Evolutionary conservation across 2,888 invertebrate genomes (phyloP), one percentile per base, ranked within the genome.

Genomic region (Aphelenchoides bicaudatus): DNA sequence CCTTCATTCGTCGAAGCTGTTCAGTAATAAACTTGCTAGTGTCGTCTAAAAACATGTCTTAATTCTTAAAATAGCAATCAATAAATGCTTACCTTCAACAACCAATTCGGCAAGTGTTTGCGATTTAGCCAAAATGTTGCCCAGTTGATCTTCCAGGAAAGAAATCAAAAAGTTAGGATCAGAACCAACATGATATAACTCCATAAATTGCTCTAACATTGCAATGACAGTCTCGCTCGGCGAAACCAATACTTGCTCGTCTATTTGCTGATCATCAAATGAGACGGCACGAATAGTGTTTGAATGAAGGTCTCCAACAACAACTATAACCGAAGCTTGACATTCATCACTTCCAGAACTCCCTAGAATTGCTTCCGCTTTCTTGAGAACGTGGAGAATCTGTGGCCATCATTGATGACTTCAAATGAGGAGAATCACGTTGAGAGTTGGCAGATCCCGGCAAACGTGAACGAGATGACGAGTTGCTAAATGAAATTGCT

Each of bases 211-310:
- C 39, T 75, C 75, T 50, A 75, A 51, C 73, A 75, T 74, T 3
- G 65, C 63, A 2, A 72, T 66, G 21, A 75, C 63, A 0, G 69
- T 65, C 37, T 75, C 75, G 4, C 70, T 67, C 2, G 75, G 75
- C 13, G 67, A 65, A 6, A 62, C 61, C n/a, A 71, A 59, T 29
- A 30, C 29, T 27, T 21, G 38, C 29, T 66, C 68, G 21, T 66
- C 68, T 1, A 59, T 55, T 8, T 59, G 39, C 89, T 0, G 88
- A 85, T 6, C n/a, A 25, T 46, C 34, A 16, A 37, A 27, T 5
- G 19, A 13, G 5, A 37, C 39, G 13, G 28, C 25, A 27, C 38
- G 28, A 23, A 55, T 30, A 27, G 21, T 25, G 30, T 10, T 21
- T 28, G 28, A 13, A 38, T 16, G 4, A 30, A 58, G 30, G 16